Base-by-base conservation (phyloP, 2,797 vertebrate genomes). In the Gorsachius magnificus region DNA sequence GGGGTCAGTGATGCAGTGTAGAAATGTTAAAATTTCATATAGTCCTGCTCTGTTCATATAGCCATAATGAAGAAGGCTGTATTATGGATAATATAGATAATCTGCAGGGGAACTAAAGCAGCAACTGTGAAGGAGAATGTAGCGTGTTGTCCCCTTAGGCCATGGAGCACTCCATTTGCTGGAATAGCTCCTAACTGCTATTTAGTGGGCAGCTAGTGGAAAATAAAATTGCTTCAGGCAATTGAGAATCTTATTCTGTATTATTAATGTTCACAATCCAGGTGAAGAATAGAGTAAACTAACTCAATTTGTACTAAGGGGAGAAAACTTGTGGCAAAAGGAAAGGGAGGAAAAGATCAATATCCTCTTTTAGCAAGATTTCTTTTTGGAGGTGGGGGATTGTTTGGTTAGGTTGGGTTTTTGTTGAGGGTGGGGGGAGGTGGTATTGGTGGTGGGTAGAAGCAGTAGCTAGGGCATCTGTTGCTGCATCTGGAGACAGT, bases 191-290 rank as follows among this genome's bases (percentile, higher is more conserved):
- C 75, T 89, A 93, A 90, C 93, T 93, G 83, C 92, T 89, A 77
- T 96, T 96, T 96, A 96, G 93, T 84, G 89, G 83, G 93, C 75
- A 97, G 86, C 83, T 90, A 90, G 78, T 89, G 89, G 90, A 94
- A 95, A 95, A 95, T 95, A 87, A 96, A 95, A 96, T 85, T 82
- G 87, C 89, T 84, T 91, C 85, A 90, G 85, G 94, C 89, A 70
- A 86, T 77, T 38, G 77, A 35, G 48, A 95, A 72, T 89, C 85
- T 96, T 95, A 93, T 84, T 91, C 86, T 94, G 22, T 90, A 91
- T 95, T 95, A 95, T 91, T 95, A 90, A 94, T 93, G 63, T 48
- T 91, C 83, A 76, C 54, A 69, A 51, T 56, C 69, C 83, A 76
- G 43, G 51, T 90, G 87, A 94, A 82, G 72, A 93, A 87, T 41